Evolutionary conservation across 2,888 invertebrate genomes (phyloP), one percentile per base, ranked within the genome.

Genomic region (Himalopsyche anomala): DNA sequence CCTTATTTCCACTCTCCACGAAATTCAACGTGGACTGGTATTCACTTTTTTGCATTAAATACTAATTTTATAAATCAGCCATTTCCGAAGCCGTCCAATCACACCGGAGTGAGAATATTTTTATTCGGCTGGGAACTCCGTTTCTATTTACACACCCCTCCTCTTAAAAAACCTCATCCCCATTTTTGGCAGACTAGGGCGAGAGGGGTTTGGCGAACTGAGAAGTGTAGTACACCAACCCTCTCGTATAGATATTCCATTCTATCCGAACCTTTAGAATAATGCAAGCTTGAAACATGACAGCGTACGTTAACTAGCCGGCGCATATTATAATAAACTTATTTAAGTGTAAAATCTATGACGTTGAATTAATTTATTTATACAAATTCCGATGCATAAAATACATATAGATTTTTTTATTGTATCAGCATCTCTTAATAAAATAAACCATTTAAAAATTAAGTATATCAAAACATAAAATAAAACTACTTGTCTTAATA

Each of bases 221-320:
- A 84, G 83, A 86, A 85, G 79, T 86, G 86, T 86, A 85, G 84
- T 86, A 86, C 83, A 56, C 87, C 74, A 74, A 74, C 87, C 86
- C 84, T 74, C 74, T 80, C 82, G 85, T 84, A 87, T 87, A 84
- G 87, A 87, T 86, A 84, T 85, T 86, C 86, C 79, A 84, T 87
- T 85, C 85, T 83, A 86, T 86, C 84, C 86, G 82, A 86, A 86
- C 86, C 83, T 86, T 86, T 86, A 84, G 85, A 87, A 87, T 87
- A 86, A 87, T 87, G 87, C 87, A 86, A 86, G 85, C 86, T 83
- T 84, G 54, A 84, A 83, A 69, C 80, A 74, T 86, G 84, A 87
- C 87, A 86, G 85, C 40, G 87, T 74, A 19, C 79, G 83, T 86
- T 17, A n/a, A 87, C 87, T 85, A 28, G 79, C 82, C 19, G 45